These are phyloP conservation scores for Conomelus anceps DNA, from an alignment of 2,888 invertebrate genomes.

Conservation along the genomic window DNA sequence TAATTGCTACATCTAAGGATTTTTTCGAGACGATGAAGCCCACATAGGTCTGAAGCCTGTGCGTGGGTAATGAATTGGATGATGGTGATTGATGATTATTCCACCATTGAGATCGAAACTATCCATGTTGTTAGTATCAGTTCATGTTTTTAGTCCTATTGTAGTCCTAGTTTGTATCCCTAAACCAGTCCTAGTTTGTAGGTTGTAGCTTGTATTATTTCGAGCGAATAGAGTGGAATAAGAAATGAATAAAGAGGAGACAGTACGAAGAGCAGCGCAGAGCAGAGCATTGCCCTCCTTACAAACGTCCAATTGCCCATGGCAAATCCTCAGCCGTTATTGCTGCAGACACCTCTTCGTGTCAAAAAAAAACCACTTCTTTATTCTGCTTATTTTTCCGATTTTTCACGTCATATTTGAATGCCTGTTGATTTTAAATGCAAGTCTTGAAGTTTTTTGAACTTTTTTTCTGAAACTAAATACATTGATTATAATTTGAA, in stretches of 20 bases:
- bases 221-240: no score
- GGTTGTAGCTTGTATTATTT: background rate
- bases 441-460: background rate
- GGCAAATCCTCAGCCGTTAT: background rate
- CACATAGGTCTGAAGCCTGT: no score
- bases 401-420: background rate
- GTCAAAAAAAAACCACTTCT: background rate
- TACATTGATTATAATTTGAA: no score
- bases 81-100: no score
- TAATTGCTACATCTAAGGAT: no score
- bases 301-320: background rate
- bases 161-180: background rate
- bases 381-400: background rate
- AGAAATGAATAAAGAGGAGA: background rate
- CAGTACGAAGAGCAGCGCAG: background rate
- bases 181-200: background rate
- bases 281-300: background rate
- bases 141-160: background rate
- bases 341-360: background rate
- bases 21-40: no score
- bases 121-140: background rate
- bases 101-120: no score
- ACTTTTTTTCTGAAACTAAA: no score
- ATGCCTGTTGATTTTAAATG: background rate
- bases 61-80: no score